Conservation (phyloP, 1,140 invertebrate genomes). For the Drosophila bifasciata region DNA sequence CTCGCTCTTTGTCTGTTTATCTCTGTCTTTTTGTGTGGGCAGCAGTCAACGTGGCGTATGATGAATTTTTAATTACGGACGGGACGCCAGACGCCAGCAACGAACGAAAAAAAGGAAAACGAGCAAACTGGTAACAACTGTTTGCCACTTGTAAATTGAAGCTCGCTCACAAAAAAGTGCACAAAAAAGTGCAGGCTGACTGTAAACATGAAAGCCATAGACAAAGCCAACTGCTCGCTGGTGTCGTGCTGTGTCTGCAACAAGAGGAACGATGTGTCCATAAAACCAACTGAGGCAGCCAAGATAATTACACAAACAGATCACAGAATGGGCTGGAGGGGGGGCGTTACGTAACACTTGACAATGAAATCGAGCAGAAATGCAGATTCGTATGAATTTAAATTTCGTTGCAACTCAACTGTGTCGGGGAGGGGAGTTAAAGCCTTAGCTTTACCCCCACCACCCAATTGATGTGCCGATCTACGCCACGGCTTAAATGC, state of each 20-base stretch:
- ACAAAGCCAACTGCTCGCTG: constrained; percentile 32
- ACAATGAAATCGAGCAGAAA: constrained; percentile 24
- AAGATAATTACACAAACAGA: constrained; percentile 63
- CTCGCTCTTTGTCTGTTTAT: constrained; percentile 2
- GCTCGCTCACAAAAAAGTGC: constrained; percentile 16
- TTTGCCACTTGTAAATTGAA: constrained; percentile 59
- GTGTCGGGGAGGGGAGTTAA: constrained; percentile 2
- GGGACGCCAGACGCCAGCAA: constrained; percentile 27
- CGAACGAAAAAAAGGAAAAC: constrained; percentile 8
- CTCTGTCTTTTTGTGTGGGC: constrained; percentile 22
- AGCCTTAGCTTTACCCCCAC: constrained; percentile 12
- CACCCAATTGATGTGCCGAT: constrained; percentile 29
- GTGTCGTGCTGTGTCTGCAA: constrained; percentile 14
- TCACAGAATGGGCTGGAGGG: constrained; percentile 1
- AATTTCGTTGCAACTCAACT: not conserved
- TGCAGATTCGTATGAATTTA: constrained; percentile 2
- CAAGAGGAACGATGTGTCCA: constrained; percentile 28
- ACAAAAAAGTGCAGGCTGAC: constrained; percentile 16
- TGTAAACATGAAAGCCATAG: too few relatives aligned
- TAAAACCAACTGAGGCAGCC: constrained; percentile 43
- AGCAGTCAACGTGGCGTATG: constrained; percentile 71
- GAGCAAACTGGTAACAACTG: constrained; percentile 44
- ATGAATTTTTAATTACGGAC: constrained; percentile 78
- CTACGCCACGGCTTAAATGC: constrained; percentile 33
- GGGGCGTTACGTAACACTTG: constrained; percentile 11